Evolutionary conservation across 2,888 invertebrate species (phyloP).

Genomic region (Spodoptera picta): DNA sequence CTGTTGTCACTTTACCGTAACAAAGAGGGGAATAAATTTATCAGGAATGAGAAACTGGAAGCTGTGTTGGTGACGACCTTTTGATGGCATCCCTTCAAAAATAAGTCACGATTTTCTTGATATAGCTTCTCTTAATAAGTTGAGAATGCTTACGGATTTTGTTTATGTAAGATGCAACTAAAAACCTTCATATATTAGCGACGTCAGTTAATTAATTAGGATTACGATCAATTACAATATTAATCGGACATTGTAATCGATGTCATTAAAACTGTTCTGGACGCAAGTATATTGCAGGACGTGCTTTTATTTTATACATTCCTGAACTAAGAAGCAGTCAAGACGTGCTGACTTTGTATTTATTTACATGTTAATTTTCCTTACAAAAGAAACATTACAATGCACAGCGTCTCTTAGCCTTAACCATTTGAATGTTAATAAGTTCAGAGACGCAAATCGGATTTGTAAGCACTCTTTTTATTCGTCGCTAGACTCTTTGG

Average conservation of each 20-base stretch:
- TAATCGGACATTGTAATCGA: too few species aligned
- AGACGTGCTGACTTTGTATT: slow-evolving; percentile 31
- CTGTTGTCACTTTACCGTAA: slow-evolving; percentile 48
- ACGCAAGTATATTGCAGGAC: too few species aligned
- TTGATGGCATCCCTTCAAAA: slow-evolving; percentile 38
- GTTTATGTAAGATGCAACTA: too few species aligned
- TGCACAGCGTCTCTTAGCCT: slow-evolving; percentile 27
- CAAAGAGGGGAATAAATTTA: slow-evolving; percentile 51
- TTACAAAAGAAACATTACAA: slow-evolving; percentile 43
- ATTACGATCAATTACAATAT: too few species aligned
- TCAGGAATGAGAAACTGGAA: slow-evolving; percentile 35
- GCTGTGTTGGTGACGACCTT: slow-evolving; percentile 36
- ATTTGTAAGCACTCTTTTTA: slow-evolving; percentile 44
- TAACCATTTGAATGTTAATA: slow-evolving; percentile 44
- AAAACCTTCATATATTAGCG: too few species aligned
- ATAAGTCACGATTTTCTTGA: slow-evolving; percentile 25
- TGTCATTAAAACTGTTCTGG: too few species aligned
- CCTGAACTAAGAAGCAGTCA: slow-evolving; percentile 20
- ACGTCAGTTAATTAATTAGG: too few species aligned
- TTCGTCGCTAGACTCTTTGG: slow-evolving; percentile 10
- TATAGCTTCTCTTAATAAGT: slow-evolving; percentile 2
- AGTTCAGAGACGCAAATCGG: slow-evolving; percentile 45
- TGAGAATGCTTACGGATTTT: too few species aligned
- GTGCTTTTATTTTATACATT: slow-evolving; percentile 3
- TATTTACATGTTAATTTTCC: slow-evolving; percentile 50